Evolutionary conservation across 1,140 invertebrate genomes (phyloP).

Genomic region (Drosophila baimaii): DNA sequence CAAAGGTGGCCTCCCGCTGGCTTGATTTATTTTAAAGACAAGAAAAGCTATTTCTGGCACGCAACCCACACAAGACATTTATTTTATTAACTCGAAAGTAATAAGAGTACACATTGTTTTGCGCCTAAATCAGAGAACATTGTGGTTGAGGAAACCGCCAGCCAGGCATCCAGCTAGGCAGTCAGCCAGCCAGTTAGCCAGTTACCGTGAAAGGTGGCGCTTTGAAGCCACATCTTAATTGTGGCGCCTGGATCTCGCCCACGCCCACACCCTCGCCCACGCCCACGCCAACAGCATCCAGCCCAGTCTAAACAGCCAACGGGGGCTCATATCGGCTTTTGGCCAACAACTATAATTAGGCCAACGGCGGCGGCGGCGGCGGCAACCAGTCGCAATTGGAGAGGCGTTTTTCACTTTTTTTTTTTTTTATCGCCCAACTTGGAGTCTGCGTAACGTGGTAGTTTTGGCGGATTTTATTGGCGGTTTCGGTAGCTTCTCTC

Average conservation of each 20-base stretch:
- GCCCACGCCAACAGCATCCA: slow-evolving; percentile 42
- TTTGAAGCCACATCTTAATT: slow-evolving; percentile 60
- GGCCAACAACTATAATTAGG: slow-evolving; percentile 37
- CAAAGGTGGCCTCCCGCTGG: not conserved
- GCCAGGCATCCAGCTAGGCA: too few species aligned
- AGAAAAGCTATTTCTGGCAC: not conserved
- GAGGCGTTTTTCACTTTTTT: slow-evolving; percentile 4
- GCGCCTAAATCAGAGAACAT: slow-evolving; percentile 4
- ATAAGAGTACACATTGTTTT: not conserved
- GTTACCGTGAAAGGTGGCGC: slow-evolving; percentile 11
- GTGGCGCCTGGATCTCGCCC: slow-evolving; percentile 43
- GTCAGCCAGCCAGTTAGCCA: not conserved
- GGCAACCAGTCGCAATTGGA: slow-evolving; percentile 24
- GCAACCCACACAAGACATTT: not conserved
- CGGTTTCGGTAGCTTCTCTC: slow-evolving; percentile 40
- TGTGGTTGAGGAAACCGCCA: not conserved
- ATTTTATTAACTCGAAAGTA: not conserved
- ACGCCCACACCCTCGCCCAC: slow-evolving; percentile 31
- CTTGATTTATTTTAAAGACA: too few species aligned
- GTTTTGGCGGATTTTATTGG: slow-evolving; percentile 45
- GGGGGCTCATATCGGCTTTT: slow-evolving; percentile 19
- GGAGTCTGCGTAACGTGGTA: slow-evolving; percentile 66
- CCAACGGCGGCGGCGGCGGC: slow-evolving; percentile 13
- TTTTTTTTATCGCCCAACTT: slow-evolving; percentile 15
- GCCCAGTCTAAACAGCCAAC: not conserved